Percentiles rank a stretch among this genome's conserved stretches.
phyloP scores from a whole-genome alignment of 2,888 invertebrate genomes.

The Cheilosia variabilis region DNA sequence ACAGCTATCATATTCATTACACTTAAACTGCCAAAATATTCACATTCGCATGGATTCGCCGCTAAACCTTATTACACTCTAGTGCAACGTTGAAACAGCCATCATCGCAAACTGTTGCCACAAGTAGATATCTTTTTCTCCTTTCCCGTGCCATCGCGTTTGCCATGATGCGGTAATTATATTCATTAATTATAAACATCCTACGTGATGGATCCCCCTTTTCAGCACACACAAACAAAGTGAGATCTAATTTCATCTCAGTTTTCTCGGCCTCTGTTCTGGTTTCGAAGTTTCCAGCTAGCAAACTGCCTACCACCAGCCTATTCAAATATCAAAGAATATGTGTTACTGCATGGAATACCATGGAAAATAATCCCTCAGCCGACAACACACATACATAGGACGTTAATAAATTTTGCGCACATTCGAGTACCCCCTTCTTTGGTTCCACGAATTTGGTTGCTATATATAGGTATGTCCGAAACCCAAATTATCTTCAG shows the following conservation, averaged over 20 bases:
- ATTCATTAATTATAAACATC: slow-evolving; percentile 45
- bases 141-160: background rate
- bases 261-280: slow-evolving; percentile 1
- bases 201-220: slow-evolving; percentile 21
- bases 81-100: background rate
- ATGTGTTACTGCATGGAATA: background rate
- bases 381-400: background rate
- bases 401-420: background rate
- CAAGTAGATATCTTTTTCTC: background rate
- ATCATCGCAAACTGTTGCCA: slow-evolving; percentile 13
- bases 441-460: no score
- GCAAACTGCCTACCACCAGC: background rate
- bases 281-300: background rate
- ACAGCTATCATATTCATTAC: background rate
- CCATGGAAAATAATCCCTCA: background rate
- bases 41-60: background rate
- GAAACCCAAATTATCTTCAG: no score
- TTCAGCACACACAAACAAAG: background rate
- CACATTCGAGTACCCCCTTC: no score
- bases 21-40: background rate
- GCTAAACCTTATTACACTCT: background rate
- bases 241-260: slow-evolving; percentile 22
- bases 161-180: slow-evolving; percentile 29
- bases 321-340: slow-evolving; percentile 1
- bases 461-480: no score